Conservation (phyloP, 1,140 invertebrate genomes). For the Macrobrachium rosenbergii region DNA sequence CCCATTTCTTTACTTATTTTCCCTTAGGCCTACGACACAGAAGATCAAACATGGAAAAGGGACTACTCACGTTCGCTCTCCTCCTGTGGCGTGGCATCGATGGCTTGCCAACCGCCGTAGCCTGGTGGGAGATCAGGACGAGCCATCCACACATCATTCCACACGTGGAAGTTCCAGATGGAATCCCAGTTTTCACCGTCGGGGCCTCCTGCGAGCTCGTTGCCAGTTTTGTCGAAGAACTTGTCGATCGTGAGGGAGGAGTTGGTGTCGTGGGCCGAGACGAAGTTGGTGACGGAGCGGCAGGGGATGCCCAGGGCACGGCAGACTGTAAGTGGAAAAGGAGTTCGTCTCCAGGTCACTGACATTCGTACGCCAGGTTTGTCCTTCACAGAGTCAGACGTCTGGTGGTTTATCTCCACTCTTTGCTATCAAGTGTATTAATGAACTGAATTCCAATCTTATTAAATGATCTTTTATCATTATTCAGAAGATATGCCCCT, state of each 20-base stretch:
- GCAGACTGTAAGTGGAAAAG: constrained; percentile 70
- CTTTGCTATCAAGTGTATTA: too few species aligned
- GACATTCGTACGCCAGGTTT: too few species aligned
- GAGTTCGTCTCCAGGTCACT: neutral
- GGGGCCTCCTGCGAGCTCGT: constrained; percentile 68
- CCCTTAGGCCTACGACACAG: too few species aligned
- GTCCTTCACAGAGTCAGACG: too few species aligned
- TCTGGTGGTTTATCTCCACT: too few species aligned
- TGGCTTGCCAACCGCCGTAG: constrained; percentile 92
- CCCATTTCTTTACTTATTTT: too few species aligned
- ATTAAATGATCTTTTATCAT: too few species aligned
- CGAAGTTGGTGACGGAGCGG: constrained; percentile 73
- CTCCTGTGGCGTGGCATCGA: constrained; percentile 93
- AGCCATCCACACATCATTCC: constrained; percentile 88
- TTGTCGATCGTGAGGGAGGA: constrained; percentile 72
- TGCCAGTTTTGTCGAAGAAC: constrained; percentile 71
- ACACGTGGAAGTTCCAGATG: constrained; percentile 87
- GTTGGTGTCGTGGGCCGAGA: constrained; percentile 74
- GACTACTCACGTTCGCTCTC: constrained; percentile 73
- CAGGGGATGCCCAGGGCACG: constrained; percentile 73
- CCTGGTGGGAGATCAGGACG: constrained; percentile 80
- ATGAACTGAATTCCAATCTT: too few species aligned
- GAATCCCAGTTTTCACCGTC: constrained; percentile 70
- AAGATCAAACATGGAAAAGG: too few species aligned
- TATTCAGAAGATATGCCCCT: too few species aligned